phyloP scores from a whole-genome alignment of 2,113 vertebrate genomes.

The Isurus oxyrinchus region DNA sequence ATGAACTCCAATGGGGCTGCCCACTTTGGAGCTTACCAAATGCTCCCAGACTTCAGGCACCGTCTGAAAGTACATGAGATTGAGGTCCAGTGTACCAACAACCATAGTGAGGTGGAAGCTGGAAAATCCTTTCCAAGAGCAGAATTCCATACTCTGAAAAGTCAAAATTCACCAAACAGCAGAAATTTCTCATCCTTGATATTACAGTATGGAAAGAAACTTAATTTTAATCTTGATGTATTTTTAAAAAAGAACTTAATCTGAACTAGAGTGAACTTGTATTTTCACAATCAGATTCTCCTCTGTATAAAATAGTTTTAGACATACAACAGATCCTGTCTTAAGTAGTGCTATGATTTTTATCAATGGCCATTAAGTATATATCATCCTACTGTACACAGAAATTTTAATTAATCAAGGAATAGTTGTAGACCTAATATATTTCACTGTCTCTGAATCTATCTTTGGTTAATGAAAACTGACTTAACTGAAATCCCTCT shows the following conservation, averaged over 20 bases:
- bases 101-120: background rate
- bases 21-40: background rate
- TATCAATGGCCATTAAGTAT: background rate
- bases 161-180: background rate
- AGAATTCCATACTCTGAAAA: background rate
- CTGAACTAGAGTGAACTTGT: background rate
- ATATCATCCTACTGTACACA: background rate
- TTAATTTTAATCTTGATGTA: background rate
- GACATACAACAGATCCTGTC: background rate
- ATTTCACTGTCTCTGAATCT: background rate
- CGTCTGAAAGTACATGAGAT: too few species aligned
- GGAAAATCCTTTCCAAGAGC: background rate
- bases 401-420: background rate
- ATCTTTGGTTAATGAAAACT: background rate
- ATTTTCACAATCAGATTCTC: background rate
- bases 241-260: background rate
- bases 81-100: background rate
- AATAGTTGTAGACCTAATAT: background rate
- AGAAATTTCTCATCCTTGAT: background rate
- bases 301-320: background rate
- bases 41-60: background rate
- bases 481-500: background rate
- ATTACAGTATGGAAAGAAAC: background rate
- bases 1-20: background rate
- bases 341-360: background rate